These are phyloP conservation scores for Homarus americanus DNA, from an alignment of 1,140 invertebrate genomes.

Conservation along the genomic window DNA sequence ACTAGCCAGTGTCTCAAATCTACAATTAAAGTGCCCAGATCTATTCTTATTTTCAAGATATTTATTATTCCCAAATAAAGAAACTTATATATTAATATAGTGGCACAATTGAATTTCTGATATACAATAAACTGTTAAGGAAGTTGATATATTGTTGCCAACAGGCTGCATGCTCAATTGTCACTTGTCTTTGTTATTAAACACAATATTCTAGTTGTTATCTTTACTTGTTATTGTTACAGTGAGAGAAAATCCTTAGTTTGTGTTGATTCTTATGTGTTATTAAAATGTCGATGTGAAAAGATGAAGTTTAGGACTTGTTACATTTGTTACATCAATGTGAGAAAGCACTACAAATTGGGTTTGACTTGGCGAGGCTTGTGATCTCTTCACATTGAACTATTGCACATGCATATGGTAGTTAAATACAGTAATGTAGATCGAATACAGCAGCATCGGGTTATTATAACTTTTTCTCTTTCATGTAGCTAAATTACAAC, in stretches of 20 bases:
- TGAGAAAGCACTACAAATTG: not conserved
- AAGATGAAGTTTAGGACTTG: constrained; percentile 1
- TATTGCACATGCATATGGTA: constrained; percentile 42
- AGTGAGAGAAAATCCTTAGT: not conserved
- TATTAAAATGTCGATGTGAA: constrained; percentile 23
- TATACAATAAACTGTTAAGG: not conserved
- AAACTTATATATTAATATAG: not conserved
- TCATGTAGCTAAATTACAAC: no score
- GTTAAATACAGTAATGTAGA: constrained; percentile 3
- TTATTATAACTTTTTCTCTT: no score
- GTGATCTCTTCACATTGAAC: constrained; percentile 40
- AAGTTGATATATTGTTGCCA: not conserved
- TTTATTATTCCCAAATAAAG: not conserved
- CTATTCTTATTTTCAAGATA: not conserved
- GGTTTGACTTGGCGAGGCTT: not conserved
- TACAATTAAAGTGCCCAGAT: not conserved
- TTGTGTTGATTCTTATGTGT: constrained; percentile 17
- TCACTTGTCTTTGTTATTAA: not conserved
- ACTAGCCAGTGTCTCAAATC: constrained; percentile 25
- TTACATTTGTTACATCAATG: not conserved
- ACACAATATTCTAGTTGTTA: not conserved
- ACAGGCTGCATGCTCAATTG: not conserved
- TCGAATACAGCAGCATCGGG: no score
- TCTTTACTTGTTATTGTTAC: constrained; percentile 1
- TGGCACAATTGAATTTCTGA: not conserved